Evolutionary conservation across 2,888 invertebrate species (phyloP).

Genomic region (Plagiodera versicolora): DNA sequence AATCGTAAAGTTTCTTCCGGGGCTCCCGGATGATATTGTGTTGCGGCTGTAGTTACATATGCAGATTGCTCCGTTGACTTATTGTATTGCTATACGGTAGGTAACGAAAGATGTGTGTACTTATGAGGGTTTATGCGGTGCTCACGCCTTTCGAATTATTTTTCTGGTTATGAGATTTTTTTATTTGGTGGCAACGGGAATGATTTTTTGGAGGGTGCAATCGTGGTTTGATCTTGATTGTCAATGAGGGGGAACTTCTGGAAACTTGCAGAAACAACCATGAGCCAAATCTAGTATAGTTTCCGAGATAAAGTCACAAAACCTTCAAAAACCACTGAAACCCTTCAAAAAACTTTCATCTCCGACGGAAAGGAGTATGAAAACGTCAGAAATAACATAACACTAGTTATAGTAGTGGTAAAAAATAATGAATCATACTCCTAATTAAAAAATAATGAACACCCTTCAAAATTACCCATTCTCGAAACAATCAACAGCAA

Average conservation of each 20-base stretch:
- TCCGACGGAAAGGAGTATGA: no score
- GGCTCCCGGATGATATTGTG: slow-evolving; percentile 21
- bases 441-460: no score
- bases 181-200: background rate
- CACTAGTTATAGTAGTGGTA: no score
- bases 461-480: no score
- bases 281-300: no score
- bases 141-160: background rate
- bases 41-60: slow-evolving; percentile 50
- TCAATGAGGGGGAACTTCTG: no score
- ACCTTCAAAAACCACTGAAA: no score
- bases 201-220: background rate
- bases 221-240: background rate
- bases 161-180: background rate
- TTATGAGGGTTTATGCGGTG: slow-evolving; percentile 26
- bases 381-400: no score
- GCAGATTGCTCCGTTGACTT: slow-evolving; percentile 55
- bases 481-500: background rate
- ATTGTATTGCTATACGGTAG: slow-evolving; percentile 51
- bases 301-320: no score
- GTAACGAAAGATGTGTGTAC: slow-evolving; percentile 39
- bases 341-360: no score
- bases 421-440: no score
- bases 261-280: no score
- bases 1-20: slow-evolving; percentile 30